These are phyloP conservation scores for Conops quadrifasciatus DNA, from an alignment of 2,888 invertebrate genomes.

Conservation along the genomic window DNA sequence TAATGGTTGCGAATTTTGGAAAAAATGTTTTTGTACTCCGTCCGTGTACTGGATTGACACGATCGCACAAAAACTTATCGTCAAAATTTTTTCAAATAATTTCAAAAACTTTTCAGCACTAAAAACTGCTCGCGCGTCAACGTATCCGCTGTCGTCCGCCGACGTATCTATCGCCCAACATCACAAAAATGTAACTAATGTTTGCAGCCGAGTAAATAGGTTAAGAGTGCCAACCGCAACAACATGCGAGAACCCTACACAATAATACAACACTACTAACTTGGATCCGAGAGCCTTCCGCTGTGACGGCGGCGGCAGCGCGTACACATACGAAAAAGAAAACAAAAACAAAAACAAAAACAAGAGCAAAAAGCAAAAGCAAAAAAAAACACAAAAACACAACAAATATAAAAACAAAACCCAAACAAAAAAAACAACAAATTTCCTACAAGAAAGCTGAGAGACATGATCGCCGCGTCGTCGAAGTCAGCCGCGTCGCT, in stretches of 20 bases:
- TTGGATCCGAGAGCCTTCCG: constrained; percentile 31
- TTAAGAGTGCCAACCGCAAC: constrained; percentile 54
- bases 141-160: constrained; percentile 53
- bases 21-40: no score
- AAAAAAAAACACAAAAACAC: background rate
- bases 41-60: no score
- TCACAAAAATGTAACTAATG: constrained; percentile 65
- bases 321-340: constrained; percentile 33
- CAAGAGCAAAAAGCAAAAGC: no score
- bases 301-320: background rate
- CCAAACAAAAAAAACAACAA: constrained; percentile 25
- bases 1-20: no score
- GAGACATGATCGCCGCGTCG: constrained; percentile 22
- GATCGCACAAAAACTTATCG: background rate
- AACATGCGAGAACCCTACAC: constrained; percentile 2
- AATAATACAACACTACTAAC: constrained; percentile 19
- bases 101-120: constrained; percentile 8
- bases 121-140: constrained; percentile 31
- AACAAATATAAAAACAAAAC: background rate
- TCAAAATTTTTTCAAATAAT: background rate
- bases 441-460: constrained; percentile 25
- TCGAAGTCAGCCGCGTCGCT: constrained; percentile 1
- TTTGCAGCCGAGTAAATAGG: constrained; percentile 58
- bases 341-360: no score
- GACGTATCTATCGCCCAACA: constrained; percentile 62